Conservation (phyloP, 2,113 vertebrate genomes). For the Rhagologus leucostigma region DNA sequence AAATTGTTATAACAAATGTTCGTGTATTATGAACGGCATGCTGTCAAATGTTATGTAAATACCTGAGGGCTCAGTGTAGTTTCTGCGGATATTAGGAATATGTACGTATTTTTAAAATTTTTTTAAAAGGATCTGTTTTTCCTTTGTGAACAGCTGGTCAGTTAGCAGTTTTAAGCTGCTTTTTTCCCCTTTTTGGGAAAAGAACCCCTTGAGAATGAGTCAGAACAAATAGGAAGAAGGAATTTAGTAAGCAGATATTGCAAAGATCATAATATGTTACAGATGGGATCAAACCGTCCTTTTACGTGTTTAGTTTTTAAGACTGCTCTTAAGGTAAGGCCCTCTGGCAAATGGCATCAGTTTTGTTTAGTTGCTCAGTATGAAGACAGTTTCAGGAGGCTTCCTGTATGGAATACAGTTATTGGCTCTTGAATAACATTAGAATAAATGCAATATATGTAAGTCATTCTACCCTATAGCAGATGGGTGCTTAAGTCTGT, state of each 20-base stretch:
- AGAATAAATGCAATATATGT: slow-evolving; percentile 1
- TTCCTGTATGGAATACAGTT: background rate
- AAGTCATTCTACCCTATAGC: slow-evolving; percentile 47
- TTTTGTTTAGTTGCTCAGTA: background rate
- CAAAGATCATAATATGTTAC: background rate
- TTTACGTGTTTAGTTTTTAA: background rate
- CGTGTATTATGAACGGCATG: background rate
- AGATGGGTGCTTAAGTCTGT: slow-evolving; percentile 52
- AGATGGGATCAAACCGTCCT: background rate
- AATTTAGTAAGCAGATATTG: background rate
- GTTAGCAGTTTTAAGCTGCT: background rate
- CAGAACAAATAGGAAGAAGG: background rate
- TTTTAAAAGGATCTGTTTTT: background rate
- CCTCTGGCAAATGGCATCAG: background rate
- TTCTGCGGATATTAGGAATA: background rate
- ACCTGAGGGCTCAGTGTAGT: background rate
- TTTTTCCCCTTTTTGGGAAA: background rate
- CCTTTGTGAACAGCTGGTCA: background rate
- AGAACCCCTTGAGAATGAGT: background rate
- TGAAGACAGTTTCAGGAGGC: background rate
- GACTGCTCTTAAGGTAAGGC: background rate
- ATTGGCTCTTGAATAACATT: background rate
- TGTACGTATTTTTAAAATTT: background rate
- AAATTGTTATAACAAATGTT: background rate
- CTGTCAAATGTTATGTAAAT: slow-evolving; percentile 17